phyloP scores from a whole-genome alignment of 2,113 vertebrate species.

The Casuarius casuarius region DNA sequence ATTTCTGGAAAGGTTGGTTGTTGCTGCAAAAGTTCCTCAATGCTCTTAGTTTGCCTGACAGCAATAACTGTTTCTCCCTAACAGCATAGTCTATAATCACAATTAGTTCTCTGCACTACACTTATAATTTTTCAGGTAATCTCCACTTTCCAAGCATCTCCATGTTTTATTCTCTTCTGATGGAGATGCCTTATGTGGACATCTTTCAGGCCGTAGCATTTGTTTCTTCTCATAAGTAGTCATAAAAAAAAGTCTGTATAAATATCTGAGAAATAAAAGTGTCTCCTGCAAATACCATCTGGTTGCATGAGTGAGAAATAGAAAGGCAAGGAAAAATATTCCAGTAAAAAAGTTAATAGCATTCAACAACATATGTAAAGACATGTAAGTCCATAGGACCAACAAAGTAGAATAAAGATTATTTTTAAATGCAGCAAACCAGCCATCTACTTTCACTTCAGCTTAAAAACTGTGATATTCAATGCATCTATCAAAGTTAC shows the following conservation, averaged over 20 bases:
- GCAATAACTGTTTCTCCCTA: neutral
- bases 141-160: neutral
- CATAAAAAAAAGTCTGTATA: neutral
- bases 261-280: neutral
- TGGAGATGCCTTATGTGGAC: neutral
- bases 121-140: neutral
- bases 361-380: neutral
- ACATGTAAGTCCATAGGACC: neutral
- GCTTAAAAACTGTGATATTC: neutral
- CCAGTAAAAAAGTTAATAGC: neutral
- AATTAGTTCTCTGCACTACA: neutral
- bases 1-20: neutral
- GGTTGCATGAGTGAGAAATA: neutral
- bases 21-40: neutral
- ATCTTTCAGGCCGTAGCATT: neutral
- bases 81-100: fast-evolving
- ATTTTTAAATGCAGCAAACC: neutral
- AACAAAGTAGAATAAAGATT: neutral
- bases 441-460: neutral
- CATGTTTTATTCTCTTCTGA: neutral
- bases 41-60: neutral
- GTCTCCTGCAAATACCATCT: neutral
- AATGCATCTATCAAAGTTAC: neutral
- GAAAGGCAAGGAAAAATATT: neutral
- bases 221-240: neutral